Evolutionary conservation across 2,888 invertebrate species (phyloP), one percentile per base, ranked within the genome.

Genomic region (Leucoma salicis): DNA sequence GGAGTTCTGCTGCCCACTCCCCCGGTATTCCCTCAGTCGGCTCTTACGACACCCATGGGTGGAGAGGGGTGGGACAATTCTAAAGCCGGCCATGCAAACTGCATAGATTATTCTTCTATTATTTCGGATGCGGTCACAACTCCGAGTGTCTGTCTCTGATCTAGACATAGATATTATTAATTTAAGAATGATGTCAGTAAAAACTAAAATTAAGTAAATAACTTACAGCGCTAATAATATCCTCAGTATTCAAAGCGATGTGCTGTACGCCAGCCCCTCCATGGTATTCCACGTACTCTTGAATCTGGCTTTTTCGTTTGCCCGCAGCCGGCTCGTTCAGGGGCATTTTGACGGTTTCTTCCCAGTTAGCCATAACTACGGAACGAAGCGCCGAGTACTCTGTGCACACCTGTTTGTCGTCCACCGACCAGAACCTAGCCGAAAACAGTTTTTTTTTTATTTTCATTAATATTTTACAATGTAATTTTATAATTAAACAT

Each of bases 231-330:
- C 86, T 77, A 53, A 99, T 96, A 66, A 99, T 99, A 78, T 99
- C 95, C 51, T 93, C 91, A 0, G 98, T 97, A 73, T 98, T 98
- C n/a, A 99, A 91, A 2, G 99, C 99, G 59, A 99, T 97, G 72
- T 99, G 99, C 80, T 99, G 99, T 0, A 99, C 98, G 0, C 99
- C 99, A 1, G 98, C 95, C 0, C 98, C 98, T 0, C 99, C 99
- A 73, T 99, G 98, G 77, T 98, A 99, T 67, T 99, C 99, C 29
- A 99, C 98, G 75, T 96, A 99, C 80, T 99, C 99, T 78, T 98
- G 95, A 57, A 99, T 99, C 90, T 99, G 99, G 51, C 98, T 99
- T 80, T 97, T 98, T 86, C 94, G 95, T 78, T 96, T 97, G 2
- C 98, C 99, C 0, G 92, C 82, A 0, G 99, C 99, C 2, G 99